Percentiles rank a stretch among this genome's conserved stretches.
phyloP scores from a whole-genome alignment of 1,140 invertebrate species.

The Heterodera schachtii region DNA sequence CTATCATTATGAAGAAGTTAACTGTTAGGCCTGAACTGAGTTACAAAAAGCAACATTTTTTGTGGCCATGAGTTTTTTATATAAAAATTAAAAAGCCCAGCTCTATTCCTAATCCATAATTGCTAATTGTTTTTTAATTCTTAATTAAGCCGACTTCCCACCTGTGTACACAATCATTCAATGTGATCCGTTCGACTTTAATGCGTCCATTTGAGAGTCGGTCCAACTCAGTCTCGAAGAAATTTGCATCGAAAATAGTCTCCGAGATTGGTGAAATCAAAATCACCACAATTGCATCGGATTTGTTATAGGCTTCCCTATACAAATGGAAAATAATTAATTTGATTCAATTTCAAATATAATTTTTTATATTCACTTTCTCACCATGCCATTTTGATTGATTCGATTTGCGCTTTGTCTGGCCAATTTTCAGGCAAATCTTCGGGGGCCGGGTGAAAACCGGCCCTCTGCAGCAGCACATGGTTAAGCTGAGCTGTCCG shows the following conservation, averaged over 20 bases:
- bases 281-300: background rate
- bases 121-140: no score
- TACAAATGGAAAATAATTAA: background rate
- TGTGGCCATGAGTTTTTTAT: no score
- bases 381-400: background rate
- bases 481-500: background rate
- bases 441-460: background rate
- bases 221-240: background rate
- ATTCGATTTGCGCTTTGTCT: background rate
- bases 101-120: no score
- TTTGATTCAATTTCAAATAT: no score
- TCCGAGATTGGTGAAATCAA: background rate
- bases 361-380: background rate
- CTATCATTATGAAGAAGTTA: no score
- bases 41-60: no score
- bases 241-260: background rate
- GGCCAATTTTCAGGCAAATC: background rate
- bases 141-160: background rate
- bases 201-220: background rate
- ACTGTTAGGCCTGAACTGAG: no score
- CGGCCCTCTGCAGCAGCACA: background rate
- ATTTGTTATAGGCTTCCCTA: background rate
- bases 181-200: background rate
- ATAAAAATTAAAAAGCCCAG: no score
- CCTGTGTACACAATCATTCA: background rate